Evolutionary conservation across 2,888 invertebrate species (phyloP).

Genomic region (Drosophila conformis): DNA sequence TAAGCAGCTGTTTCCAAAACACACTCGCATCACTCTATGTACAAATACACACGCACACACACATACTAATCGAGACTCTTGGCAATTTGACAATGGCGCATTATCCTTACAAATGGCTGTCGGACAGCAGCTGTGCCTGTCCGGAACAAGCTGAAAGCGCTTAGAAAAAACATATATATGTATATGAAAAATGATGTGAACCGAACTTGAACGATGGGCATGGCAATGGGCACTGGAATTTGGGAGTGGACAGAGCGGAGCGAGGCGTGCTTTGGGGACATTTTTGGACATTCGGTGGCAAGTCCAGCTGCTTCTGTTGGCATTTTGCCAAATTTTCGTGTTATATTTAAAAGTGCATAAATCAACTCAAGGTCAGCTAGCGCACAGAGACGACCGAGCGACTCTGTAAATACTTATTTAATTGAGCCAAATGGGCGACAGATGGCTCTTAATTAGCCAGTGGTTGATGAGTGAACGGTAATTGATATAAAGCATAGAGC

Average conservation of each 20-base stretch:
- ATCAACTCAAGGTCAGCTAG: constrained; percentile 48
- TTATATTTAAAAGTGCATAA: constrained; percentile 72
- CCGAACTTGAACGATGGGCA: constrained; percentile 14
- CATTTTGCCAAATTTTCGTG: constrained; percentile 54
- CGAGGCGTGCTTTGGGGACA: not conserved
- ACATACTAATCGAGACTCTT: constrained; percentile 40
- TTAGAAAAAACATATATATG: constrained; percentile 7
- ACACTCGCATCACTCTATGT: constrained; percentile 1
- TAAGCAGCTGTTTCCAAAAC: constrained; percentile 46
- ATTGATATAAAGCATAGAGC: constrained; percentile 14
- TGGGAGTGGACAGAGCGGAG: not conserved
- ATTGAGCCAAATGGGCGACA: constrained; percentile 53
- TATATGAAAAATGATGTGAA: constrained; percentile 70
- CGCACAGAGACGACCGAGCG: constrained; percentile 13
- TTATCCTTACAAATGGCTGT: constrained; percentile 72
- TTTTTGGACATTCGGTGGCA: constrained; percentile 8
- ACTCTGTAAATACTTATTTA: constrained; percentile 43
- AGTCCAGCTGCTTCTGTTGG: constrained; percentile 49
- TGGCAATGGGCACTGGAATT: not conserved
- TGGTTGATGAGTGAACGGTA: constrained; percentile 20
- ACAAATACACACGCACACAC: not conserved
- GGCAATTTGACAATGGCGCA: constrained; percentile 76
- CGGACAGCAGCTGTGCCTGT: constrained; percentile 55
- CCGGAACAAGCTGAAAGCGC: constrained; percentile 1
- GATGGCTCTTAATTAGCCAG: constrained; percentile 46